Evolutionary conservation across 2,797 vertebrate genomes (phyloP), one percentile per base, ranked within the genome.

Genomic region (Myoxocephalus aenaeus): DNA sequence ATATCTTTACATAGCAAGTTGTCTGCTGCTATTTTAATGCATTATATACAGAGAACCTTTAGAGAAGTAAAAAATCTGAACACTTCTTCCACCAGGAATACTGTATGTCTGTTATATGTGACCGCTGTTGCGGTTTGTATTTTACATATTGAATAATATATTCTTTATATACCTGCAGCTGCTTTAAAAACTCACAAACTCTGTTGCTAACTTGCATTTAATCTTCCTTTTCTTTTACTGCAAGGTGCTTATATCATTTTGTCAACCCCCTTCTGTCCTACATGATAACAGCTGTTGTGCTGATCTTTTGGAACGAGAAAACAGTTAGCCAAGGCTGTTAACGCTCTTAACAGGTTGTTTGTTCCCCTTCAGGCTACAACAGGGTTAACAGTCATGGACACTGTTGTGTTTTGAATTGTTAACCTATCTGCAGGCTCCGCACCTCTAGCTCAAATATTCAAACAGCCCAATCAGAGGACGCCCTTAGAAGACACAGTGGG

Each of bases 401-500:
- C 29, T 25, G 53, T 58, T 75, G 56, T 57, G 69, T 73, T 76
- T 80, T 65, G 32, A 73, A 77, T 17, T 62, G 48, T 84, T 80
- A 81, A 87, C 70, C 85, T 86, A 64, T 80, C 67, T 77, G 54
- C 54, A 22, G 67, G 62, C 82, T 10, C 62, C 7, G 14, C 73
- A 56, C 15, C 40, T 27, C 13, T 1, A 68, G 38, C 78, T 75
- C 67, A 82, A 79, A 77, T 64, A 70, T 91, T 91, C 86, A 91
- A 91, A 92, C 53, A 34, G 17, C 0, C 90, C 86, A 91, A 90
- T 87, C 88, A 76, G 66, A 83, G 50, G 80, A 63, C 9, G 70
- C 56, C 56, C 50, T 70, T 2, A 2, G 68, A 69, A 61, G 70
- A 63, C 59, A 34, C 71, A 64, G 65, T 4, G 5, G 46, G 56